Evolutionary conservation across 2,113 vertebrate genomes (phyloP), one percentile per base, ranked within the genome.

Genomic region (Macaca nemestrina): DNA sequence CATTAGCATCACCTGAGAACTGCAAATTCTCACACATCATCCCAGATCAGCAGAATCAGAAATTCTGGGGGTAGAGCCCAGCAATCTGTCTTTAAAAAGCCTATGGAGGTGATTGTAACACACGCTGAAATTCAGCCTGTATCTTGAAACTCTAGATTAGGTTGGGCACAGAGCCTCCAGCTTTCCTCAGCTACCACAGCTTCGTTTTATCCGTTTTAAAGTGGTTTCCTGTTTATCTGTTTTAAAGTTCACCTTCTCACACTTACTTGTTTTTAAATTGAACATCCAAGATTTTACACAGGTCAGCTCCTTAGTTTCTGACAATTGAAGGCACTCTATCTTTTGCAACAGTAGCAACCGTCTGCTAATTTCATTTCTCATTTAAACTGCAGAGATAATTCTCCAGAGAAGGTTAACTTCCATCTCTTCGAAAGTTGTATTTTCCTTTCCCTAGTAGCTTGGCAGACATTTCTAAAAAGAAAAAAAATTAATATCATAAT

Each of bases 381-480:
- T 84, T 93, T 91, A 75, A 81, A 61, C 45, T 59, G 10, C 10
- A 45, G 38, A 61, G 73, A 64, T 27, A 67, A 45, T 88, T 70
- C 30, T 68, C 17, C 40, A 64, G 67, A 68, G 64, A 84, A 64
- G 73, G 92, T 78, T 91, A 95, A 43, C 38, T 94, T 92, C 43
- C 2, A 1, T 67, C 6, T 12, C 43, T 57, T 88, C 6, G 61
- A 23, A 80, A 68, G 25, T 59, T 79, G 27, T 22, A 30, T 85
- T 94, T 76, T 78, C 72, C 80, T 90, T 96, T 72, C 55, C 52
- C 68, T 86, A 30, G 59, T 55, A 75, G 70, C 40, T 68, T 93
- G 70, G 85, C 76, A 95, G 48, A 81, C 67, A 68, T 73, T 89
- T 50, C 59, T 89, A 17, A 27, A 68, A 88, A 68, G 64, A 59